These are phyloP conservation scores for Ricordea florida DNA, from an alignment of 92 coral and sea anemone genomes.

Conservation along the genomic window DNA sequence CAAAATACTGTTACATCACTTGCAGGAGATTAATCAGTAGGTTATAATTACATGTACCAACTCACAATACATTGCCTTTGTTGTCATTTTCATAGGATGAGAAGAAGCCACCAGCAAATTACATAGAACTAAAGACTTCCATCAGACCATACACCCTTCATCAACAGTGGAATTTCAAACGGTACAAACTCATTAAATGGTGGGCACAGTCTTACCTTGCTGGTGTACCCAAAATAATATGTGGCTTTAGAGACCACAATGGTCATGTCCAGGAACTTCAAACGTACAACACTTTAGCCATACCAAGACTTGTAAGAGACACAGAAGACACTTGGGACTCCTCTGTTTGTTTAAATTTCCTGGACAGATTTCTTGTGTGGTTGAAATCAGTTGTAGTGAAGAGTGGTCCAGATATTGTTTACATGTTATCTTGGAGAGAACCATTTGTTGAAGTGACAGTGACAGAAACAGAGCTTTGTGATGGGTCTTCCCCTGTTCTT, in stretches of 20 bases:
- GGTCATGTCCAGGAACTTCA: slow-evolving; percentile 83
- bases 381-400: slow-evolving; percentile 67
- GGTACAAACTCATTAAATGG: slow-evolving; percentile 96
- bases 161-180: slow-evolving; percentile 81
- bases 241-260: slow-evolving; percentile 89
- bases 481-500: slow-evolving; percentile 56
- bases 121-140: slow-evolving; percentile 92
- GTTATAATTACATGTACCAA: too few species aligned
- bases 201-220: slow-evolving; percentile 99
- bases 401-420: slow-evolving; percentile 70
- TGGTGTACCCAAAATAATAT: slow-evolving; percentile 90
- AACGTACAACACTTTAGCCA: slow-evolving; percentile 89
- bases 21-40: too few species aligned
- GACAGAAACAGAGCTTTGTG: slow-evolving; percentile 27
- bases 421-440: slow-evolving; percentile 82
- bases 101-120: slow-evolving; percentile 80
- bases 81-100: slow-evolving; percentile 43
- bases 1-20: too few species aligned
- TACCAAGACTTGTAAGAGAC: slow-evolving; percentile 74
- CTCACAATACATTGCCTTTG: background rate
- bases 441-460: slow-evolving; percentile 75
- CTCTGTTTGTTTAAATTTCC: slow-evolving; percentile 81
- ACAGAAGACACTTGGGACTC: slow-evolving; percentile 84
- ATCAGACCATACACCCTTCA: slow-evolving; percentile 74
- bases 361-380: slow-evolving; percentile 86